phyloP scores from a whole-genome alignment of 2,113 vertebrate species.

The Brachionichthys hirsutus region DNA sequence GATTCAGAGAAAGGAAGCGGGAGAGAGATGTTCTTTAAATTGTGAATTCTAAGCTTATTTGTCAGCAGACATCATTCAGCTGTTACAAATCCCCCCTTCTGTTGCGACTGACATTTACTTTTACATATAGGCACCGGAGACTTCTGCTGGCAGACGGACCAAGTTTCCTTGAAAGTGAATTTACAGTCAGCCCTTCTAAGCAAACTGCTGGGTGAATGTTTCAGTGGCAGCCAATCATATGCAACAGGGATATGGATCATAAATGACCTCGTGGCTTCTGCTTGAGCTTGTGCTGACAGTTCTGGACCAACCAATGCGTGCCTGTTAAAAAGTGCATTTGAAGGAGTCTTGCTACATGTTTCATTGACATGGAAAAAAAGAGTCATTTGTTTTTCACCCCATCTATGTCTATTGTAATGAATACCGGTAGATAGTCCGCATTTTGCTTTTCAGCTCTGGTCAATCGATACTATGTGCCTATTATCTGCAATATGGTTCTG shows the following conservation, averaged over 20 bases:
- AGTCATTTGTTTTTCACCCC: too few relatives aligned
- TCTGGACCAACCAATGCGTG: too few relatives aligned
- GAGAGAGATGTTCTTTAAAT: slow-evolving; percentile 19
- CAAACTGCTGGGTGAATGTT: slow-evolving; percentile 6
- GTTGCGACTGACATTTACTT: slow-evolving; percentile 44
- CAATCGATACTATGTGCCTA: too few relatives aligned
- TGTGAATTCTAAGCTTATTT: slow-evolving; percentile 16
- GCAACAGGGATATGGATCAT: neutral
- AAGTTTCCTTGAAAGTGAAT: slow-evolving; percentile 39
- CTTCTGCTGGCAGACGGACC: slow-evolving; percentile 25
- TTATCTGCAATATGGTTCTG: too few relatives aligned
- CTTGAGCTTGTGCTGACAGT: too few relatives aligned
- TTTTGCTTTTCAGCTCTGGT: too few relatives aligned
- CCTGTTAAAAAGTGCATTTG: too few relatives aligned
- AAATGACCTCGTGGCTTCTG: too few relatives aligned
- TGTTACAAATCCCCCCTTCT: slow-evolving; percentile 23
- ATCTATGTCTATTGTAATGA: too few relatives aligned
- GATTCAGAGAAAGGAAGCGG: neutral
- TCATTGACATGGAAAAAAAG: too few relatives aligned
- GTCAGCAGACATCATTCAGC: slow-evolving; percentile 20
- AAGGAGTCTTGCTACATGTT: too few relatives aligned
- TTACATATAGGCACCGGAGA: slow-evolving; percentile 16
- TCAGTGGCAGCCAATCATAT: slow-evolving; percentile 16
- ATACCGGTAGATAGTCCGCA: too few relatives aligned
- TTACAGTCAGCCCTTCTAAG: slow-evolving; percentile 36